Evolutionary conservation across 1,140 invertebrate species (phyloP).

Genomic region (Aphelinus atriplicis): DNA sequence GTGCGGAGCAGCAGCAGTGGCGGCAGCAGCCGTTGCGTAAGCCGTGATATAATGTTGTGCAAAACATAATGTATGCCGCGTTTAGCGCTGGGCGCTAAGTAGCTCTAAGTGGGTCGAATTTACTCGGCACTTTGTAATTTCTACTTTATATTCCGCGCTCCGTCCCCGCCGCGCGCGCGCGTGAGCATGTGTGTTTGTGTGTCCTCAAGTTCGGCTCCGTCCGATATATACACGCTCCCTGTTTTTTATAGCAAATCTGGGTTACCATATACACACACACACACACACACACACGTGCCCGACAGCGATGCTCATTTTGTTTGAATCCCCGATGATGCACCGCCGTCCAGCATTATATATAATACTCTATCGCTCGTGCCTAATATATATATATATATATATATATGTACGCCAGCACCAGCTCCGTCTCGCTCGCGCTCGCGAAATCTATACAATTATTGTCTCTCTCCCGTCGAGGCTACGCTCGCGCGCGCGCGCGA

Average conservation of each 20-base stretch:
- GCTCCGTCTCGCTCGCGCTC: constrained; percentile 12
- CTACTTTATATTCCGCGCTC: constrained; percentile 61
- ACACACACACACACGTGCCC: no score
- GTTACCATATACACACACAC: constrained; percentile 55
- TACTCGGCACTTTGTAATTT: constrained; percentile 65
- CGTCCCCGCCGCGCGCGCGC: constrained; percentile 39
- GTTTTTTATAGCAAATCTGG: constrained; percentile 62
- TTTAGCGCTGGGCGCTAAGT: constrained; percentile 59
- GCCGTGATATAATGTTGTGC: constrained; percentile 60
- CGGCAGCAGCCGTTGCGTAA: constrained; percentile 38
- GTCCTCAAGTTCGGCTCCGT: no score
- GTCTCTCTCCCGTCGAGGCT: constrained; percentile 12
- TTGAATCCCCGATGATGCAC: not conserved
- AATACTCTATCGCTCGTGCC: not conserved
- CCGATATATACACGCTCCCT: no score
- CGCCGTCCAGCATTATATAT: not conserved
- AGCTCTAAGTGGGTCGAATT: constrained; percentile 66
- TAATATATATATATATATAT: not conserved
- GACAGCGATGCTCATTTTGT: no score
- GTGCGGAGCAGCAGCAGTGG: no score
- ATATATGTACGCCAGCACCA: not conserved
- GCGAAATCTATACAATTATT: constrained; percentile 30
- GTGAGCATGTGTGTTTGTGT: not conserved
- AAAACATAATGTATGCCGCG: constrained; percentile 65
- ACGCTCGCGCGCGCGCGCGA: not conserved